Evolutionary conservation across 2,797 vertebrate species (phyloP).

Genomic region (Cercopithecus diana): DNA sequence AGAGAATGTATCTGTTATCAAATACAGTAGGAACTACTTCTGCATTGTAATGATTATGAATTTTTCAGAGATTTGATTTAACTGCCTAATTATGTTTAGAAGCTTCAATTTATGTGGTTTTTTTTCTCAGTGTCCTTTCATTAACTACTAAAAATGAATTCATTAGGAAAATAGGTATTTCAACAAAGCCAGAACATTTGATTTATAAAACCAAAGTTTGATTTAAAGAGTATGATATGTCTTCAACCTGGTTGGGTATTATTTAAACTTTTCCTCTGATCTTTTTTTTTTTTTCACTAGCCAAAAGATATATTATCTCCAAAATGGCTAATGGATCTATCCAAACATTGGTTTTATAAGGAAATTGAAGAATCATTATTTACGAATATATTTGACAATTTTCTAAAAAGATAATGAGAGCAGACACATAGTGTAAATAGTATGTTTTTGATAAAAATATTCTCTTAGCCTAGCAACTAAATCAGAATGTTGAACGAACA

Average conservation of each 20-base stretch:
- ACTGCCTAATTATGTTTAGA: constrained; percentile 30
- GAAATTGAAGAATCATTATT: neutral
- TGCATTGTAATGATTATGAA: constrained; percentile 14
- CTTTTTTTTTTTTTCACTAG: neutral
- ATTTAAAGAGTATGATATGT: neutral
- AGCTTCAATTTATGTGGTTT: neutral
- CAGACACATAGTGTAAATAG: neutral
- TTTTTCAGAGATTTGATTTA: constrained; percentile 44
- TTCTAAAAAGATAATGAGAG: constrained; percentile 10
- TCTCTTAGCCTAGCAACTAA: neutral
- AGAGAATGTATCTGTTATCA: neutral
- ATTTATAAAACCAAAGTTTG: neutral
- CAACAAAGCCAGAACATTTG: neutral
- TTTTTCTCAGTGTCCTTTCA: constrained; percentile 2
- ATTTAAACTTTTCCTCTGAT: neutral
- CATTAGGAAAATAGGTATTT: neutral
- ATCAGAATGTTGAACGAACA: neutral
- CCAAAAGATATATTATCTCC: neutral
- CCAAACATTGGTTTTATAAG: neutral
- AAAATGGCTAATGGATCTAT: neutral
- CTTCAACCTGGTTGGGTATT: neutral
- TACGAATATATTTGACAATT: neutral
- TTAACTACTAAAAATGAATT: constrained; percentile 20
- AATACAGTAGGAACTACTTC: neutral
- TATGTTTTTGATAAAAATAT: neutral